Conservation (phyloP, 2,797 vertebrate species). For the Psittacula derbiana region DNA sequence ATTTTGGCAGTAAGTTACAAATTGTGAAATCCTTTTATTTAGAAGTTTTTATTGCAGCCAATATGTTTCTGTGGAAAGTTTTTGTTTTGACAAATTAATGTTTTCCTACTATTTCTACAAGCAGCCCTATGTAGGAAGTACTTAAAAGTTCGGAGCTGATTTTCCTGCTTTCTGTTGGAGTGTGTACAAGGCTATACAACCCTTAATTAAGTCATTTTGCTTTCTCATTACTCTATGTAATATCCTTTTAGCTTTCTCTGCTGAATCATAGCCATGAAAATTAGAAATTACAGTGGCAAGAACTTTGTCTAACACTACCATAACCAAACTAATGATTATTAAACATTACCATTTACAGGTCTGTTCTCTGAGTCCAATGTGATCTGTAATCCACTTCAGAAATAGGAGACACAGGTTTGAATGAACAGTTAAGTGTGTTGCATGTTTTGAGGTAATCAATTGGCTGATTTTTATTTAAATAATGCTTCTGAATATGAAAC, state of each 20-base stretch:
- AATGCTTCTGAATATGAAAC: neutral
- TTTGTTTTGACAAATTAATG: neutral
- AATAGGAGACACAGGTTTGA: neutral
- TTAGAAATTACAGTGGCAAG: neutral
- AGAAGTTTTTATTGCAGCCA: neutral
- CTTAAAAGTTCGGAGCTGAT: neutral
- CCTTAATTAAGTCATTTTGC: neutral
- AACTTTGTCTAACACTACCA: neutral
- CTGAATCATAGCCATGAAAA: neutral
- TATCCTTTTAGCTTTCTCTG: neutral
- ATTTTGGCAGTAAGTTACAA: neutral
- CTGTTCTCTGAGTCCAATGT: neutral
- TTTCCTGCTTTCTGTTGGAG: neutral
- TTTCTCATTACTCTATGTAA: neutral
- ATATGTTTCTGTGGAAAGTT: neutral
- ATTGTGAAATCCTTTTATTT: neutral
- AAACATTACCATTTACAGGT: neutral
- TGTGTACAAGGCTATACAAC: neutral
- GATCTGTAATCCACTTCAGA: neutral
- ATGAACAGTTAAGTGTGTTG: neutral
- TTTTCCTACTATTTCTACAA: neutral
- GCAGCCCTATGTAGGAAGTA: neutral
- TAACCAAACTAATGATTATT: neutral
- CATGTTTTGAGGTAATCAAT: accelerated
- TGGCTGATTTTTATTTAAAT: neutral